Base-by-base conservation (phyloP, 2,797 vertebrate species). In the Pseudochirops cupreus region DNA sequence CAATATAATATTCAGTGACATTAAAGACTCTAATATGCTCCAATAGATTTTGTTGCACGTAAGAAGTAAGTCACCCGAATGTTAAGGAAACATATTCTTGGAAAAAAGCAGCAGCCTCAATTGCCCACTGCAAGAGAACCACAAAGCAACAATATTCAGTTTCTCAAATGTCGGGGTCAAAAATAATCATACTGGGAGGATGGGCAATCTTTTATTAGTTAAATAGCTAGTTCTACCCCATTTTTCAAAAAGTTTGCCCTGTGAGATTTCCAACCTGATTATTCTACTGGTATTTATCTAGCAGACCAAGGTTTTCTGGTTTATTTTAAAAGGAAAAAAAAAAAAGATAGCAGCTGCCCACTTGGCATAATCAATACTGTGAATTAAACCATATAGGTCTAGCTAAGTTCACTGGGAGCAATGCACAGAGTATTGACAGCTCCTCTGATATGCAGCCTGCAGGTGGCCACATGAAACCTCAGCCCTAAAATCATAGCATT, bases 401-500 rank as follows among this genome's bases (percentile, higher is more conserved):
- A 92, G 90, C n/a, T 50, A 94, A 58, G 87, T 95, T 91, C 74
- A 62, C 91, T 62, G 94, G 95, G 62, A 95, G 92, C 52, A 31
- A 91, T 91, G 62, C 93, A 94, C n/a, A 95, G 82, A 94, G 95
- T 93, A 54, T 2, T 13, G n/a, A 59, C 93, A 95, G 92, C 13
- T 16, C 92, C 92, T 95, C 96, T 9, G 94, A 94, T 59, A 91
- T 46, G 58, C 55, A 95, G 96, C 92, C 91, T 97, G 96, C 97
- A 96, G 97, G 96, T 96, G 96, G 95, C 87, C 96, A 93, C 56
- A 13, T n/a, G 95, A 98, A 98, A 97, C 58, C 93, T 97, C 94
- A 91, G 62, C 53, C 91, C 90, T 94, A 94, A 98, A 98, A 97
- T 95, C 94, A 92, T 82, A 97, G 95, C 94, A 87, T 53, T 96